phyloP scores from a whole-genome alignment of 30 jellyfish, hydroid and myxozoan species.

The Aurelia sp. region DNA sequence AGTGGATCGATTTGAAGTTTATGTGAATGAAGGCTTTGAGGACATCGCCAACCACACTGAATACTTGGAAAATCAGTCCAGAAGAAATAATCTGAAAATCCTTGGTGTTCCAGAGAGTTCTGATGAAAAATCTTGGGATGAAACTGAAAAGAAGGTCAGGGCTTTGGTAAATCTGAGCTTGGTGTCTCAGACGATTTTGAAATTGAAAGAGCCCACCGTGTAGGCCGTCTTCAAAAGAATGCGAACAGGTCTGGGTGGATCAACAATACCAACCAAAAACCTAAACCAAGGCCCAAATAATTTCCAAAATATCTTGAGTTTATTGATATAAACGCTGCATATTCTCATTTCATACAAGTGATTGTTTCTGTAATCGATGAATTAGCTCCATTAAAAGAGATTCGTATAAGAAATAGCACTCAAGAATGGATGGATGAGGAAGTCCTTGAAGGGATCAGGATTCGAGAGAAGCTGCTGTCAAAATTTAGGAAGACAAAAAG shows the following conservation, averaged over 20 bases:
- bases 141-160: constrained; percentile 39
- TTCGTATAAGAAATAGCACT: no score
- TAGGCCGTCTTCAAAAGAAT: constrained; percentile 48
- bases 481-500: no score
- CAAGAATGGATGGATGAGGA: no score
- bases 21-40: constrained; percentile 44
- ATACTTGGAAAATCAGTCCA: no score
- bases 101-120: constrained; percentile 63
- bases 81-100: constrained; percentile 42
- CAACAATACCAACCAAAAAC: constrained; percentile 30
- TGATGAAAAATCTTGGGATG: constrained; percentile 68
- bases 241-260: constrained; percentile 37
- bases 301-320: no score
- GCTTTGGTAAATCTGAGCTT: constrained; percentile 58
- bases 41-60: constrained; percentile 60
- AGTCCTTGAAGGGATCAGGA: no score
- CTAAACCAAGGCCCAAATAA: constrained; percentile 38
- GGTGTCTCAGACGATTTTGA: constrained; percentile 46
- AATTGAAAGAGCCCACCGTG: constrained; percentile 40
- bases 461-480: no score
- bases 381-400: no score
- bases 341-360: no score
- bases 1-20: constrained; percentile 30
- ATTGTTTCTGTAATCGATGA: no score
- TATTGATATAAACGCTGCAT: no score